These are phyloP conservation scores for Bombylius discolor DNA, from an alignment of 2,888 invertebrate species.

Conservation along the genomic window DNA sequence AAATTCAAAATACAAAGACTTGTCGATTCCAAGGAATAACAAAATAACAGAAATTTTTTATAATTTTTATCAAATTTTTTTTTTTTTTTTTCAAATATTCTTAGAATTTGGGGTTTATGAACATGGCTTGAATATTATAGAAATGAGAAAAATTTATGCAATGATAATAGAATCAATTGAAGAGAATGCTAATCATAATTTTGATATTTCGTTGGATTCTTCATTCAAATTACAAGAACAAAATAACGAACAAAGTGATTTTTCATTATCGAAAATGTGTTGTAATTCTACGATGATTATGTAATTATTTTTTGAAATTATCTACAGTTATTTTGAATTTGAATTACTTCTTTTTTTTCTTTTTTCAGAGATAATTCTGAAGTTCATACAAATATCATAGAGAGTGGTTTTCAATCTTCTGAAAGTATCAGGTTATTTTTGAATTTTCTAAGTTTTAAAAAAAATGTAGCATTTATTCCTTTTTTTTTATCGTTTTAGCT, in stretches of 20 bases:
- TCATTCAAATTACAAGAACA: too few relatives aligned
- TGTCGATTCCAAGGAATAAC: too few relatives aligned
- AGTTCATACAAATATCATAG: neutral
- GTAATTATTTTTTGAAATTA: neutral
- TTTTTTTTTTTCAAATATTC: too few relatives aligned
- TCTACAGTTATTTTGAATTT: too few relatives aligned
- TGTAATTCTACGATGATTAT: neutral
- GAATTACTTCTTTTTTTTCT: neutral
- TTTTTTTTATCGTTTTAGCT: neutral
- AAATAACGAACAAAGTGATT: too few relatives aligned
- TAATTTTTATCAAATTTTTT: too few relatives aligned
- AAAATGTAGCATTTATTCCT: too few relatives aligned
- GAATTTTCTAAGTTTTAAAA: too few relatives aligned
- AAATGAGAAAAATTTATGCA: slow-evolving; percentile 3
- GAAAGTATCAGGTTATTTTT: neutral
- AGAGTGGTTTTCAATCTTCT: neutral
- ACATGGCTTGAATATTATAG: slow-evolving; percentile 1
- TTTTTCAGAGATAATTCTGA: neutral
- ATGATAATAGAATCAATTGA: slow-evolving; percentile 3
- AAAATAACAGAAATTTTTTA: too few relatives aligned
- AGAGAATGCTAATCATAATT: neutral
- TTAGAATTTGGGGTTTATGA: slow-evolving; percentile 4
- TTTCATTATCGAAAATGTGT: neutral
- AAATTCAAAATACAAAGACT: too few relatives aligned
- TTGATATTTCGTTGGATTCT: too few relatives aligned